A percentile compares a stretch with the other conserved stretches of the same genome.
These are phyloP conservation scores for Subacronicta megacephala DNA, from an alignment of 2,888 invertebrate genomes.

Conservation along the genomic window DNA sequence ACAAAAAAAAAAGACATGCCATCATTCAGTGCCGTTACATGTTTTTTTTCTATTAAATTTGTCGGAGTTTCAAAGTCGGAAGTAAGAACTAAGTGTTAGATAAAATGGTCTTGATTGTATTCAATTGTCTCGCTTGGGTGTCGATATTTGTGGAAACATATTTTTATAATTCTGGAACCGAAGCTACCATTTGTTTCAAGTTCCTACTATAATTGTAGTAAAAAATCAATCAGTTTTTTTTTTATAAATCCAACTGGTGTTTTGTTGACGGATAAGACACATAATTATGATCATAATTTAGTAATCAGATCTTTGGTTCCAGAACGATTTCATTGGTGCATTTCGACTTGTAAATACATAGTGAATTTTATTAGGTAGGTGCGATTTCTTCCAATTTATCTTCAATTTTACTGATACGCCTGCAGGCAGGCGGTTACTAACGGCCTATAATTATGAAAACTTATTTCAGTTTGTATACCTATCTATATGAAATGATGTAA, in stretches of 20 bases:
- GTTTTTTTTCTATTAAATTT: too few relatives aligned
- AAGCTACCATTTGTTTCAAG: neutral
- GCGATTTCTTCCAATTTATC: slow-evolving; percentile 38
- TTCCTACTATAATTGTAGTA: too few relatives aligned
- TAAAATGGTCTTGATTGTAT: neutral
- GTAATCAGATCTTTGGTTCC: too few relatives aligned
- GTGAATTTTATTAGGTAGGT: slow-evolving; percentile 14
- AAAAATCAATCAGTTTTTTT: too few relatives aligned
- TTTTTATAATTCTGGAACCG: neutral
- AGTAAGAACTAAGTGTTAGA: neutral
- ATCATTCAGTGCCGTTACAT: too few relatives aligned
- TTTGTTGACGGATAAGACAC: too few relatives aligned
- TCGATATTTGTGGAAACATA: slow-evolving; percentile 22
- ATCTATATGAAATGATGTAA: neutral
- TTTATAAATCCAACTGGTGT: too few relatives aligned
- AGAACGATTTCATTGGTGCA: slow-evolving; percentile 30
- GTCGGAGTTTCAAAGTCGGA: too few relatives aligned
- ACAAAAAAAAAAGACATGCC: too few relatives aligned
- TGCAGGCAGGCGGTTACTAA: slow-evolving; percentile 52
- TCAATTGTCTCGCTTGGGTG: neutral
- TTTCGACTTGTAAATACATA: slow-evolving; percentile 47
- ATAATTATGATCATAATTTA: too few relatives aligned
- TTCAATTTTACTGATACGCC: slow-evolving; percentile 20
- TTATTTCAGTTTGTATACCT: slow-evolving; percentile 3
- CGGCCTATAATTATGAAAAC: slow-evolving; percentile 7